These are phyloP conservation scores for Resseliella maxima DNA, from an alignment of 2,888 invertebrate species.

Conservation along the genomic window DNA sequence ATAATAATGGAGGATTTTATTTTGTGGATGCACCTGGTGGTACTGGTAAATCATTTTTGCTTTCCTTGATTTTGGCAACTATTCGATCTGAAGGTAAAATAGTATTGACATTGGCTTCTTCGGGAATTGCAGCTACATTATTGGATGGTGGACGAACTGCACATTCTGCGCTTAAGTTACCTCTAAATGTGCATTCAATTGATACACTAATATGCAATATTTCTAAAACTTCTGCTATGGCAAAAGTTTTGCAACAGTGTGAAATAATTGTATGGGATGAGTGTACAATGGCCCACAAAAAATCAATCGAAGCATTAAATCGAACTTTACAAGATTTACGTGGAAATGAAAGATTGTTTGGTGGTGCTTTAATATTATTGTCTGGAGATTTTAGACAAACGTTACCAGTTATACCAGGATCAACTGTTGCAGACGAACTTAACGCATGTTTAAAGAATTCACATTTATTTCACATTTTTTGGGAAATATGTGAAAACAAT, in stretches of 20 bases:
- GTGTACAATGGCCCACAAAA: too few species aligned
- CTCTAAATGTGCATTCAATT: slow-evolving; percentile 61
- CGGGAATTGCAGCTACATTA: too few species aligned
- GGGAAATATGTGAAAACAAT: slow-evolving; percentile 58
- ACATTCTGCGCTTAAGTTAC: slow-evolving; percentile 61
- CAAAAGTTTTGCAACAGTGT: slow-evolving; percentile 61
- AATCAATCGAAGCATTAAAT: too few species aligned
- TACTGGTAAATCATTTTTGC: too few species aligned
- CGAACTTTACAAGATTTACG: slow-evolving; percentile 61
- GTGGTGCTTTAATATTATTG: slow-evolving; percentile 60
- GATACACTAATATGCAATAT: slow-evolving; percentile 62
- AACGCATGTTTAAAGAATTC: too few species aligned
- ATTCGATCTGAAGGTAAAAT: slow-evolving; percentile 57
- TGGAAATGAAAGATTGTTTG: slow-evolving; percentile 56
- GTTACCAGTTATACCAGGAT: too few species aligned
- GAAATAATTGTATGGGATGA: too few species aligned
- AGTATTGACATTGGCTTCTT: slow-evolving; percentile 61
- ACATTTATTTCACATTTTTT: too few species aligned
- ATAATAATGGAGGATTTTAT: slow-evolving; percentile 59
- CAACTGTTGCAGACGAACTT: too few species aligned
- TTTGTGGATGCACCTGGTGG: slow-evolving; percentile 59
- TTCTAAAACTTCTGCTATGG: slow-evolving; percentile 62
- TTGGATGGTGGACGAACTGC: too few species aligned
- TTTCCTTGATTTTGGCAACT: slow-evolving; percentile 57
- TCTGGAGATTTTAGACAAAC: too few species aligned